phyloP scores from a whole-genome alignment of 1,140 invertebrate species.

The Nylanderia fulva region DNA sequence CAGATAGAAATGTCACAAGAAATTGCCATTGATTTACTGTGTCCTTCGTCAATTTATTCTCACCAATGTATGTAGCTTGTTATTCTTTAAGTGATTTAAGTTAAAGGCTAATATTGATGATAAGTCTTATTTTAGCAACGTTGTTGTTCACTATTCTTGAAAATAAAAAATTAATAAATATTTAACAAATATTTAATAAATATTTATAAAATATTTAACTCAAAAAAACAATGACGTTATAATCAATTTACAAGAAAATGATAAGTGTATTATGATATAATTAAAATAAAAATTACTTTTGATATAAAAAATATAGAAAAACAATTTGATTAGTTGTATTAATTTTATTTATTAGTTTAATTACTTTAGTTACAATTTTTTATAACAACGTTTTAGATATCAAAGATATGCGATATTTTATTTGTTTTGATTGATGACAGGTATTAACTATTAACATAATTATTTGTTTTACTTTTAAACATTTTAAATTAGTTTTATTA shows the following conservation, averaged over 20 bases:
- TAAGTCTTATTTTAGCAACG: background rate
- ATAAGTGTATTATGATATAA: background rate
- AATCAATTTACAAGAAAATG: background rate
- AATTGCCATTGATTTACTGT: background rate
- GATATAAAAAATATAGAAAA: background rate
- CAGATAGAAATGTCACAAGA: too few relatives aligned
- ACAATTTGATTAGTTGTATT: background rate
- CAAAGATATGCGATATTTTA: background rate
- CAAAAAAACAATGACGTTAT: background rate
- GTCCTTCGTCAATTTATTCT: background rate
- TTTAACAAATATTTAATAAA: too few relatives aligned
- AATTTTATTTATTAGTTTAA: too few relatives aligned
- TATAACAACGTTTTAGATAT: background rate
- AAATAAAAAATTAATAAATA: too few relatives aligned
- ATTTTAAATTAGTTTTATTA: too few relatives aligned
- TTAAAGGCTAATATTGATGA: background rate
- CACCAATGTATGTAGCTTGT: background rate
- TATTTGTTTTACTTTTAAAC: too few relatives aligned
- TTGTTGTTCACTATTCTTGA: too few relatives aligned
- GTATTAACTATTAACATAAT: too few relatives aligned
- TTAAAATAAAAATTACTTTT: background rate
- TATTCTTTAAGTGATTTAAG: background rate
- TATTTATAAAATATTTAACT: too few relatives aligned
- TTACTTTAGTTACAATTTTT: background rate
- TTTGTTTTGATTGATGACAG: background rate